These are phyloP conservation scores for Vollenhovia emeryi DNA, from an alignment of 1,140 invertebrate species.

Conservation along the genomic window DNA sequence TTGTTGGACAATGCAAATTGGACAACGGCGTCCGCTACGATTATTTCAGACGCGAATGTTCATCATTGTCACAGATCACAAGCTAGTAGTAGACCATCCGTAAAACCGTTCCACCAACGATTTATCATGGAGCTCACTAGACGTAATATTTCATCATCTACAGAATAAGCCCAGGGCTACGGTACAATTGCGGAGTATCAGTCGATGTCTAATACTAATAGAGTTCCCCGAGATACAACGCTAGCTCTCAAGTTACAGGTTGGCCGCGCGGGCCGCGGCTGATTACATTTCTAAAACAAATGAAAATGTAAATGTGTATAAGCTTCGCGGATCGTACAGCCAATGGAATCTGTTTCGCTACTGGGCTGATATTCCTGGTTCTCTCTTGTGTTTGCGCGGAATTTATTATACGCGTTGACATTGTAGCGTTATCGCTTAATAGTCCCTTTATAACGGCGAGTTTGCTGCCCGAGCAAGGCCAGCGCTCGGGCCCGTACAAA, in stretches of 20 bases:
- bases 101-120: neutral
- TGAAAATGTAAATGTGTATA: conserved; percentile 25
- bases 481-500: neutral
- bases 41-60: neutral
- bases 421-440: neutral
- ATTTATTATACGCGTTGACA: neutral
- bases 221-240: conserved; percentile 27
- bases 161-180: neutral
- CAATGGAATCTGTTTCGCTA: conserved; percentile 13
- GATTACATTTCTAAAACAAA: conserved; percentile 40
- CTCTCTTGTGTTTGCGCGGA: neutral
- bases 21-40: neutral
- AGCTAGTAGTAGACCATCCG: neutral
- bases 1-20: neutral
- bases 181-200: conserved; percentile 25
- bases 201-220: conserved; percentile 26
- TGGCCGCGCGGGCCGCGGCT: neutral
- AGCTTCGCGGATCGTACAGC: neutral
- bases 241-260: conserved; percentile 7
- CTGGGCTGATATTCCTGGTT: neutral
- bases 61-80: neutral
- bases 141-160: conserved; percentile 35
- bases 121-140: conserved; percentile 15
- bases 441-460: neutral
- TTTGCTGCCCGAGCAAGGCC: neutral